Conservation (phyloP, 2,113 vertebrate species). For the Nyctibius bracteatus region DNA sequence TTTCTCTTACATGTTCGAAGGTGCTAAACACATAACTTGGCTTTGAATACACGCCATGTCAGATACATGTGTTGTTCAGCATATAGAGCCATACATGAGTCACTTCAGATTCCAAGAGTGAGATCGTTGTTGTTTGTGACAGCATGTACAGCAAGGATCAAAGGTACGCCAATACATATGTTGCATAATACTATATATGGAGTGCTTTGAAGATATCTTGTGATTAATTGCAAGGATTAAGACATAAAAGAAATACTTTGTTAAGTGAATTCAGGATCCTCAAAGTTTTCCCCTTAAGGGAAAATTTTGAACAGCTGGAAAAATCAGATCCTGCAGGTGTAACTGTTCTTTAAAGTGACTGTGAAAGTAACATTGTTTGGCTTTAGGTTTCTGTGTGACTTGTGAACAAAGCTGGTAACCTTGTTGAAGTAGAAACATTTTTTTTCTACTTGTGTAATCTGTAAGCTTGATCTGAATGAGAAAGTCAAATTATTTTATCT, state of each 20-base stretch:
- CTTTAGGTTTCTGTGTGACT: background rate
- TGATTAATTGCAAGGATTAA: background rate
- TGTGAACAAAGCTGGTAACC: background rate
- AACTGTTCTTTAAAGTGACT: background rate
- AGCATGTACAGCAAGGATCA: background rate
- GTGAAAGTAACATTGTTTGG: background rate
- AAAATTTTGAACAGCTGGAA: background rate
- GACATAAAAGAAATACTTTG: background rate
- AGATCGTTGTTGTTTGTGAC: accelerated
- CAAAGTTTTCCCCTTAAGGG: background rate
- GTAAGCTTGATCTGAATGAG: background rate
- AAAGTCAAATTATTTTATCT: background rate
- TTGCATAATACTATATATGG: background rate
- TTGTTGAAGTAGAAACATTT: background rate
- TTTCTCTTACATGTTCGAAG: background rate
- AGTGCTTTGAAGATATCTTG: background rate
- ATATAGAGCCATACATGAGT: accelerated
- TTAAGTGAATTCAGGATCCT: background rate
- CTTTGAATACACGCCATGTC: background rate
- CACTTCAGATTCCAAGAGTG: background rate
- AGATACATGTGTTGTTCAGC: accelerated
- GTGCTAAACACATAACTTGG: background rate
- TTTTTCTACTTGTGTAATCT: background rate
- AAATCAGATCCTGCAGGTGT: background rate
- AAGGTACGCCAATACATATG: background rate